Conservation (phyloP, 2,113 vertebrate genomes). For the Sterrhoptilus dennistouni region DNA sequence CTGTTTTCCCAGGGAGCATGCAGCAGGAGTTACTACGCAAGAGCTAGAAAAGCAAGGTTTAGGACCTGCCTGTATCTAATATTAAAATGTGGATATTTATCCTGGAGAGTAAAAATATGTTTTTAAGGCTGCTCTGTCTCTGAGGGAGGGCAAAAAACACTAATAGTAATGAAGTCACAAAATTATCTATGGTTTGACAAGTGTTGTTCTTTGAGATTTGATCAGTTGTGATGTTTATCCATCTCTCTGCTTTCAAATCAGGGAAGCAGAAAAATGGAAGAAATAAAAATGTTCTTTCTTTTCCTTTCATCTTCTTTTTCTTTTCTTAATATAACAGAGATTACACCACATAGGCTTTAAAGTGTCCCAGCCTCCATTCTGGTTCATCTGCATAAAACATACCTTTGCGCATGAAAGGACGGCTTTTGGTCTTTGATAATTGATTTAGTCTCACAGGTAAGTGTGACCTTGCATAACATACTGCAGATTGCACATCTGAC, state of each 20-base stretch:
- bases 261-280: neutral
- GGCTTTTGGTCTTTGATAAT: neutral
- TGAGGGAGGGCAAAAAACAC: neutral
- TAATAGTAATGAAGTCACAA: conserved; percentile 3
- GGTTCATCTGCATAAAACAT: neutral
- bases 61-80: neutral
- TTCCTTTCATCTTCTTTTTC: neutral
- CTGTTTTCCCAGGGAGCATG: neutral
- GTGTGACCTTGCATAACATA: neutral
- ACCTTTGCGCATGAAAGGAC: neutral
- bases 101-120: neutral
- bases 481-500: neutral
- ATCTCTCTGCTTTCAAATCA: conserved; percentile 38
- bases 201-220: conserved; percentile 32
- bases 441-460: neutral
- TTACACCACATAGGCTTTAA: neutral
- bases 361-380: neutral
- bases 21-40: neutral
- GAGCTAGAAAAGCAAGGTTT: neutral
- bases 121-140: conserved; percentile 21
- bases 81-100: conserved; percentile 48
- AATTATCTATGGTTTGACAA: conserved; percentile 64
- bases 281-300: neutral
- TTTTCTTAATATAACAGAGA: neutral
- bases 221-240: conserved; percentile 61